Evolutionary conservation across 92 coral and sea anemone genomes (phyloP), one percentile per base, ranked within the genome.

Genomic region (Parazoanthus atlanticus): DNA sequence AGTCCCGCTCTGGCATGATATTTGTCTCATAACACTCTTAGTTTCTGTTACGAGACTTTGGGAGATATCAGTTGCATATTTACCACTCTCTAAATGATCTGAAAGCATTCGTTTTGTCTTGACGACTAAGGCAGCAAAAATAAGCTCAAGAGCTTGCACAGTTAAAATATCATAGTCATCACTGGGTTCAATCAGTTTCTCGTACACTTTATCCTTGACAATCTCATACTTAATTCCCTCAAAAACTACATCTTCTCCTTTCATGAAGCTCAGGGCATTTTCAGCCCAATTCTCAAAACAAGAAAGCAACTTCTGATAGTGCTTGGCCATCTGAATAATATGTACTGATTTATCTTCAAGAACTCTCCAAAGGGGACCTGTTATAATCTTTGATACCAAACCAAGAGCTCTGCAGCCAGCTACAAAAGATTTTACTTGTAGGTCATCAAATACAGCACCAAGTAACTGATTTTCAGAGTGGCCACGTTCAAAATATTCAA

Each of bases 371-470:
- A 80, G 83, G 85, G 86, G 90, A 66, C 90, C 90, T 67, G 86
- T 88, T 74, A 79, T 84, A 49, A 40, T 56, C 43, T 78, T 79
- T 11, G 81, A 82, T 84, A 88, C n/a, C 26, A 79, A 49, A 33
- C 90, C 90, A 79, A 69, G 79, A 66, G 86, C 86, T 88, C 86
- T 78, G 61, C 80, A 73, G 70, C 77, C 89, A 74, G 90, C 90
- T 66, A 79, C 82, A 77, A 69, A 88, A 47, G 76, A 76, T 54
- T 47, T 76, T 81, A 79, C 90, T 81, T 46, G 71, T 32, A 88
- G 82, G 90, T 87, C 80, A 54, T 88, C 76, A 88, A 84, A 82
- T 71, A 80, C 90, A 78, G 82, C 85, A 76, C 65, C 71, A 19
- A 79, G 90, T 70, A 88, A 72, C 78, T 72, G 86, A 88, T 88